Evolutionary conservation across 2,888 invertebrate genomes (phyloP).

Genomic region (Drosophila setosimentum): DNA sequence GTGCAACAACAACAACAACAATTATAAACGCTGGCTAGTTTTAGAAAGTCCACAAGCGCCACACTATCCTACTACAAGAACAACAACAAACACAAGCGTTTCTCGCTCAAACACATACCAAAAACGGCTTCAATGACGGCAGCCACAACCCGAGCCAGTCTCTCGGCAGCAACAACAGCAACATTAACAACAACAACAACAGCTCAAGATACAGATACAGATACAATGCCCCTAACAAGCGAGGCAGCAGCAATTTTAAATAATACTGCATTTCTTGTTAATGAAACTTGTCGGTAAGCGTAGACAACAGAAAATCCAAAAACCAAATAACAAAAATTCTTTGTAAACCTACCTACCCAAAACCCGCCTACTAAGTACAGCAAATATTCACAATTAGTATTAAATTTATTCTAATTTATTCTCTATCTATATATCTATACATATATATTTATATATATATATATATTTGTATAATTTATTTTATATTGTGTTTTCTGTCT

Average conservation of each 20-base stretch:
- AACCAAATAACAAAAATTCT: neutral
- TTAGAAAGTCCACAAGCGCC: slow-evolving; percentile 81
- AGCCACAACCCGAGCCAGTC: slow-evolving; percentile 65
- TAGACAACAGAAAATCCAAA: slow-evolving; percentile 30
- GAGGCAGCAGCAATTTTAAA: slow-evolving; percentile 72
- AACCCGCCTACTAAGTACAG: neutral
- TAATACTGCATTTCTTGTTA: slow-evolving; percentile 76
- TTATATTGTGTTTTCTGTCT: neutral
- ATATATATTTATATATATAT: neutral
- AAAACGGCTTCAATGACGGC: slow-evolving; percentile 73
- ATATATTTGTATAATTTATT: neutral
- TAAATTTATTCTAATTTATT: neutral
- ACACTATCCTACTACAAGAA: slow-evolving; percentile 79
- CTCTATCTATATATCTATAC: neutral
- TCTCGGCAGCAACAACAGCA: slow-evolving; percentile 46
- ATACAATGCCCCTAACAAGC: slow-evolving; percentile 64
- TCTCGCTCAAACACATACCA: slow-evolving; percentile 82
- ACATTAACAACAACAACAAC: slow-evolving; percentile 22
- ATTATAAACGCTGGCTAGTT: slow-evolving; percentile 74
- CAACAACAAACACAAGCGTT: slow-evolving; percentile 75
- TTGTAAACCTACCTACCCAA: neutral
- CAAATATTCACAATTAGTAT: neutral
- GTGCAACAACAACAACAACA: slow-evolving; percentile 32
- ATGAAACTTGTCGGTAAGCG: slow-evolving; percentile 83
- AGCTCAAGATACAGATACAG: slow-evolving; percentile 49